Percentiles rank a stretch among this genome's conserved stretches.
Evolutionary conservation across 2,113 vertebrate species (phyloP).

Genomic region (Colinus virginianus): DNA sequence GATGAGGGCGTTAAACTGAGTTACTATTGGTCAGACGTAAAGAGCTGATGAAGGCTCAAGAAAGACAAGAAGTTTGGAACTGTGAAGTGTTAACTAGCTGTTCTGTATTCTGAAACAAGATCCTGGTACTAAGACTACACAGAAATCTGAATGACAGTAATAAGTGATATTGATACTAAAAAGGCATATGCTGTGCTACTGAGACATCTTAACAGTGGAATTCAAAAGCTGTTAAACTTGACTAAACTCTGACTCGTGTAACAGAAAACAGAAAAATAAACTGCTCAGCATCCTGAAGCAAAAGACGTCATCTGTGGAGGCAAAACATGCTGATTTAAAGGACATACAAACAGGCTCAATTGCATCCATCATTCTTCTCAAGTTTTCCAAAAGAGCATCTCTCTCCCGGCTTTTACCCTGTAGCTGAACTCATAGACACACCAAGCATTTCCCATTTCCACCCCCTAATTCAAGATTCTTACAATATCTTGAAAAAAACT

Average conservation of each 20-base stretch:
- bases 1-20: constrained; percentile 23
- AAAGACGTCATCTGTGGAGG: background rate
- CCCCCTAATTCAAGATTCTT: background rate
- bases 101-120: background rate
- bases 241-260: background rate
- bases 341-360: background rate
- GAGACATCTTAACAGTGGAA: background rate
- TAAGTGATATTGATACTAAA: constrained; percentile 13
- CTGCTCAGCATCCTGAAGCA: background rate
- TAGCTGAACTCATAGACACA: background rate
- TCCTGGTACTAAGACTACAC: background rate
- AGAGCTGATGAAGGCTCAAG: background rate
- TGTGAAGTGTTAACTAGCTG: background rate
- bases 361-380: background rate
- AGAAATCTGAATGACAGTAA: background rate
- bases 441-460: background rate
- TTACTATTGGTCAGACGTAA: constrained; percentile 34
- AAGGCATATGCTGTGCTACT: background rate
- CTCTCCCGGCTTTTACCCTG: background rate
- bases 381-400: background rate
- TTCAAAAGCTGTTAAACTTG: background rate
- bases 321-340: background rate
- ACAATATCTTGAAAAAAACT: background rate
- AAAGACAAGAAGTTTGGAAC: background rate
- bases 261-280: constrained; percentile 22